Evolutionary conservation across 2,888 invertebrate genomes (phyloP).

Genomic region (Drosophila mayaguana): DNA sequence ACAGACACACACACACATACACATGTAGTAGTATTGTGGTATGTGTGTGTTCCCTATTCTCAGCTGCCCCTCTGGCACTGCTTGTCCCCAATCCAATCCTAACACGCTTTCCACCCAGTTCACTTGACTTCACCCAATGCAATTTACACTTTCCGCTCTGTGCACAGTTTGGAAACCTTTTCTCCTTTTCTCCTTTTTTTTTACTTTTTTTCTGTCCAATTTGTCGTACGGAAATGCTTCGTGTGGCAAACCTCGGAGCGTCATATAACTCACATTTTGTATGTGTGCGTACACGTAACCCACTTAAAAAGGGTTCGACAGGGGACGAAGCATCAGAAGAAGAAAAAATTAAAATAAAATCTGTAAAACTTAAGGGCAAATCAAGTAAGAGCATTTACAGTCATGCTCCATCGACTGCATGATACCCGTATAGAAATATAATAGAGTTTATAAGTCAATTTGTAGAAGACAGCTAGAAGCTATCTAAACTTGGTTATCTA

Average conservation of each 20-base stretch:
- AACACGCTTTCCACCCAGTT: conserved; percentile 14
- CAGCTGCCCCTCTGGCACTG: neutral
- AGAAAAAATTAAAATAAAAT: conserved; percentile 65
- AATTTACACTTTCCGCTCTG: conserved; percentile 57
- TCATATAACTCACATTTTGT: conserved; percentile 62
- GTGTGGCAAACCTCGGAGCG: conserved; percentile 50
- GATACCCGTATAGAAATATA: neutral
- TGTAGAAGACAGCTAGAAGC: neutral
- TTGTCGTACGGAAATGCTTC: conserved; percentile 61
- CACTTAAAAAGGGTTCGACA: conserved; percentile 35
- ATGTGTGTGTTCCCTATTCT: neutral
- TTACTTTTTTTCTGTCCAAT: conserved; percentile 56
- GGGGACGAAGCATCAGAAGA: conserved; percentile 27
- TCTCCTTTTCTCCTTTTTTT: conserved; percentile 15
- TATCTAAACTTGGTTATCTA: neutral
- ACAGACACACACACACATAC: neutral
- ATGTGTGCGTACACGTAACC: conserved; percentile 40
- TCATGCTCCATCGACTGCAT: neutral
- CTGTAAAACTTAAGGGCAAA: conserved; percentile 47
- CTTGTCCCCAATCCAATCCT: conserved; percentile 6
- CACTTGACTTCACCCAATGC: conserved; percentile 44
- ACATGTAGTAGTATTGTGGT: neutral
- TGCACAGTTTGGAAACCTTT: conserved; percentile 47
- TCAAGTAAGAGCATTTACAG: neutral
- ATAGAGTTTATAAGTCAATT: neutral